phyloP scores from a whole-genome alignment of 2,797 vertebrate genomes.

The Selene dorsalis region DNA sequence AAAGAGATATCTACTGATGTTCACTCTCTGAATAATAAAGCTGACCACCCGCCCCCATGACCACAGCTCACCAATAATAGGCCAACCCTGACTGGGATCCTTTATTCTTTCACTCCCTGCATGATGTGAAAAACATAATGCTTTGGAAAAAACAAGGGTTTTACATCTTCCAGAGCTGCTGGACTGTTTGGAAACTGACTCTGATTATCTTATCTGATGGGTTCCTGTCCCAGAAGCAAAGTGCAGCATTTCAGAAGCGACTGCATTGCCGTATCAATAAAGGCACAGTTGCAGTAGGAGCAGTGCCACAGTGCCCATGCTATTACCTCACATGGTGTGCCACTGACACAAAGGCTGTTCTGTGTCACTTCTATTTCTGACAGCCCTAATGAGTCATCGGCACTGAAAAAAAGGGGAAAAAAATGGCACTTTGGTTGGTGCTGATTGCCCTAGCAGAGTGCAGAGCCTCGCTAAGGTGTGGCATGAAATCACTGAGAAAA shows the following conservation, averaged over 20 bases:
- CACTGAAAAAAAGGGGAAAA: constrained; percentile 43
- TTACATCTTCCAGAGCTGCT: constrained; percentile 66
- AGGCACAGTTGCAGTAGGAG: constrained; percentile 37
- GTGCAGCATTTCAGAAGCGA: constrained; percentile 30
- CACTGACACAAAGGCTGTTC: constrained; percentile 81
- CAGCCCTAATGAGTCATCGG: constrained; percentile 81
- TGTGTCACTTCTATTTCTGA: constrained; percentile 83
- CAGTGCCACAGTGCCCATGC: constrained; percentile 47
- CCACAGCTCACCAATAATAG: constrained; percentile 69
- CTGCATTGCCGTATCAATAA: constrained; percentile 28
- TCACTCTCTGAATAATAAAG: constrained; percentile 74
- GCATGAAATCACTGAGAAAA: constrained; percentile 74
- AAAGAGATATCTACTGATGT: constrained; percentile 75
- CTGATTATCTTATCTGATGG: constrained; percentile 72
- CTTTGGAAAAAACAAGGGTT: constrained; percentile 41
- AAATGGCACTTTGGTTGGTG: constrained; percentile 69
- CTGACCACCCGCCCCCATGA: constrained; percentile 66
- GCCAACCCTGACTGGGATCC: constrained; percentile 55
- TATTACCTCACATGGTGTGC: constrained; percentile 60
- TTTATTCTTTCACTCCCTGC: constrained; percentile 64
- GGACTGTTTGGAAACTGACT: constrained; percentile 59
- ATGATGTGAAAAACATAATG: constrained; percentile 78
- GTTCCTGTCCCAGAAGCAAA: constrained; percentile 49
- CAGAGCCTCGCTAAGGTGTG: constrained; percentile 81
- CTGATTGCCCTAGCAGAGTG: constrained; percentile 80